Percentiles rank a stretch among this genome's conserved stretches.
Conservation (phyloP, 2,888 invertebrate genomes). For the Linyphia triangularis region DNA sequence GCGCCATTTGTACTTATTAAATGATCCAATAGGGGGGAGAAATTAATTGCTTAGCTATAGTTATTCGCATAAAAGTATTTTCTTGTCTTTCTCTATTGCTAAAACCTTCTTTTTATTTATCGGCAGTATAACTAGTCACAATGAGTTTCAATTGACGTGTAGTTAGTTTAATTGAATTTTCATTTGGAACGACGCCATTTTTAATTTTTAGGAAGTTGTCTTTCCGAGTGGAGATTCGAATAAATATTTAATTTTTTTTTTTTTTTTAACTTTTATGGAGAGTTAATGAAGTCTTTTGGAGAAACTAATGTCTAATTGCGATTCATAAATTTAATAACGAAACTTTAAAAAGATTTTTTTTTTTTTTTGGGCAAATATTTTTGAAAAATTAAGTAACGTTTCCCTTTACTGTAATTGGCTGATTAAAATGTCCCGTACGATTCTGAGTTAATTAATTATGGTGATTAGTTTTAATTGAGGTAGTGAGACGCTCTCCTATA, state of each 20-base stretch:
- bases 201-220: conserved; percentile 33
- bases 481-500: conserved; percentile 59
- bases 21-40: conserved; percentile 45
- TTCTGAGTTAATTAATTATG: conserved; percentile 73
- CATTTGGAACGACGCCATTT: conserved; percentile 12
- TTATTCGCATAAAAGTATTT: no score
- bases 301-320: conserved; percentile 64
- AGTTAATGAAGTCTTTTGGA: conserved; percentile 8
- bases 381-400: not conserved
- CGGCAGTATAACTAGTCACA: conserved; percentile 44
- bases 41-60: conserved; percentile 37
- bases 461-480: conserved; percentile 75
- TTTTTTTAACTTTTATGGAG: conserved; percentile 16
- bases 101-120: conserved; percentile 56
- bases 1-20: conserved; percentile 40
- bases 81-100: not conserved
- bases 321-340: conserved; percentile 72
- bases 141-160: conserved; percentile 55
- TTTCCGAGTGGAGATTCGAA: conserved; percentile 6
- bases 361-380: not conserved
- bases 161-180: conserved; percentile 69
- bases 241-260: not conserved
- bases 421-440: conserved; percentile 65
- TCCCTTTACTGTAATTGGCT: conserved; percentile 60
- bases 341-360: conserved; percentile 24